Evolutionary conservation across 2,797 vertebrate species (phyloP), one percentile per base, ranked within the genome.

Genomic region (Crenichthys baileyi): DNA sequence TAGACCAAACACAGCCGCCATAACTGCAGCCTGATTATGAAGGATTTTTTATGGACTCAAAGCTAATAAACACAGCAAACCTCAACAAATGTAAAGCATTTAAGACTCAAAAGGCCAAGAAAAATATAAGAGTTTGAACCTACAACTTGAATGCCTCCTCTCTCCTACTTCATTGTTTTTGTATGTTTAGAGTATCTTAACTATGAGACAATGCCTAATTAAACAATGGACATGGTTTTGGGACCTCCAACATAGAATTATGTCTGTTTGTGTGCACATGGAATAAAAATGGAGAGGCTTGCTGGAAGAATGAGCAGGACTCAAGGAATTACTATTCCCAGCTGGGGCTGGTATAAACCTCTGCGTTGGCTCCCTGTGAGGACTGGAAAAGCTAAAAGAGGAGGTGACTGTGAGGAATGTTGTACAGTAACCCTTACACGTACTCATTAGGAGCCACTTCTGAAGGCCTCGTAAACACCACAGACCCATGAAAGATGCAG

Each of bases 381-480:
- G 83, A 90, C 77, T 67, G 85, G 87, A 81, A 79, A 67, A 71
- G 87, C 87, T 91, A 88, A 90, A 80, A 73, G 87, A 89, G 87
- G 88, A 90, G 92, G 81, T 90, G 83, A 85, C 85, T 79, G 87
- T 79, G 89, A 90, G 90, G 91, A 93, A 91, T 92, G 93, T 90
- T 73, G 87, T 93, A 93, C 92, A 93, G 93, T 93, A 93, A 94
- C 92, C 92, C 92, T 91, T 78, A 91, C 91, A 90, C 92, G 83
- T 72, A 92, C 89, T 95, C 92, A 93, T 95, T 94, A 95, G 89
- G 83, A 89, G 84, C 88, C 88, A 90, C 92, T 94, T 94, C 92
- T 94, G 90, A 95, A 89, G 92, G 85, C 78, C 93, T 95, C 93
- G 83, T 95, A 95, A 96, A 96, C 95, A 95, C 94, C 85, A 89